phyloP scores from a whole-genome alignment of 2,113 vertebrate genomes.

The Coryphaenoides rupestris region DNA sequence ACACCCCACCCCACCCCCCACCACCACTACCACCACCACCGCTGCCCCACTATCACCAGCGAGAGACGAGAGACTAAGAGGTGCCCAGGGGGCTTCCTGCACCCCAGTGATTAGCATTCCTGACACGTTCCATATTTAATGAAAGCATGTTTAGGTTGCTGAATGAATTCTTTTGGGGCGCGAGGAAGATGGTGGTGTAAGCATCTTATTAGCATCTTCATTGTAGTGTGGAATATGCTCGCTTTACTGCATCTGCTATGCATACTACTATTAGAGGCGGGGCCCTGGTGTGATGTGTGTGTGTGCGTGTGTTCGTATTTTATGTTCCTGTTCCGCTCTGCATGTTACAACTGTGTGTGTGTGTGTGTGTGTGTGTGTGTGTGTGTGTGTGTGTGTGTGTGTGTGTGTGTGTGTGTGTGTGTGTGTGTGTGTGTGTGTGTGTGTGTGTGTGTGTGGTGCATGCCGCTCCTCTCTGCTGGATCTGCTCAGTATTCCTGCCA shows the following conservation, averaged over 20 bases:
- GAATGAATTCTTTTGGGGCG: slow-evolving; percentile 24
- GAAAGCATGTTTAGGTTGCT: slow-evolving; percentile 5
- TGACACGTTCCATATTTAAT: slow-evolving; percentile 14
- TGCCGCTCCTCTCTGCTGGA: slow-evolving; percentile 38
- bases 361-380: slow-evolving; percentile 29
- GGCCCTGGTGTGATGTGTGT: slow-evolving; percentile 32
- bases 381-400: slow-evolving; percentile 13
- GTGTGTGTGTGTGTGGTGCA: slow-evolving; percentile 14
- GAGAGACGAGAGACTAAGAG: too few relatives aligned
- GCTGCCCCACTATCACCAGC: too few relatives aligned
- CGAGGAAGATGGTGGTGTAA: slow-evolving; percentile 2
- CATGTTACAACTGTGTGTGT: too few relatives aligned
- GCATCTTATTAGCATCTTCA: slow-evolving; percentile 38
- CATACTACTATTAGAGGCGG: slow-evolving; percentile 5
- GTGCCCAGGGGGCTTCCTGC: slow-evolving; percentile 3
- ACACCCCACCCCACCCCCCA: slow-evolving; percentile 32
- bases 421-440: slow-evolving; percentile 4
- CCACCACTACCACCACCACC: neutral
- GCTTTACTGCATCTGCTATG: slow-evolving; percentile 7
- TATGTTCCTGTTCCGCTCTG: too few relatives aligned
- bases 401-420: slow-evolving; percentile 34
- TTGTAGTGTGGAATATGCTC: slow-evolving; percentile 9
- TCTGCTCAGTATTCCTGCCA: slow-evolving; percentile 67
- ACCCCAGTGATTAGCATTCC: slow-evolving; percentile 4
- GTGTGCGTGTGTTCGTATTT: neutral